Evolutionary conservation across 2,888 invertebrate species (phyloP).

Genomic region (Drosophila anomalata): DNA sequence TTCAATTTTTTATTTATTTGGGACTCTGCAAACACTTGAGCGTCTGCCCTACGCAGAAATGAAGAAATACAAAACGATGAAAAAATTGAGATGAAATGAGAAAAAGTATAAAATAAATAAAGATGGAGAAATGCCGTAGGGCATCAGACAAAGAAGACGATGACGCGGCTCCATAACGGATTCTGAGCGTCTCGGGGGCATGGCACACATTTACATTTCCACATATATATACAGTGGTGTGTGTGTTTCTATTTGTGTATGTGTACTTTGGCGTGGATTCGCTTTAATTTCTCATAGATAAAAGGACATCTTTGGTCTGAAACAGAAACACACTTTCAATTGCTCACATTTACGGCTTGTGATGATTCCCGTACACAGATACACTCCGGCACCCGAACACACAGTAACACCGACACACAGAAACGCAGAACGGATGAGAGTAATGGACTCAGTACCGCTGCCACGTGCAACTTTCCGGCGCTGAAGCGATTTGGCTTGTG

Average conservation of each 20-base stretch:
- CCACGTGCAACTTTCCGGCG: constrained; percentile 41
- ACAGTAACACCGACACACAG: constrained; percentile 7
- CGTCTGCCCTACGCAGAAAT: constrained; percentile 22
- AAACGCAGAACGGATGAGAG: constrained; percentile 18
- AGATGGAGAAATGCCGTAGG: constrained; percentile 38
- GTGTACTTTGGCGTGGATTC: constrained; percentile 24
- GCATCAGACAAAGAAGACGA: constrained; percentile 31
- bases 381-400: constrained; percentile 7
- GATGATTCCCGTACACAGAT: constrained; percentile 25
- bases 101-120: constrained; percentile 19
- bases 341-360: constrained; percentile 36
- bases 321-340: constrained; percentile 39
- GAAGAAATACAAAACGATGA: not conserved
- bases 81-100: constrained; percentile 5
- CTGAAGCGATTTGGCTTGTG: constrained; percentile 51
- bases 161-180: constrained; percentile 35
- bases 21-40: constrained; percentile 10
- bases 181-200: constrained; percentile 16
- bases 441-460: constrained; percentile 30
- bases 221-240: constrained; percentile 1
- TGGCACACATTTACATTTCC: constrained; percentile 38
- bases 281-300: constrained; percentile 41
- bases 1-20: not conserved
- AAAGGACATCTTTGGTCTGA: constrained; percentile 29
- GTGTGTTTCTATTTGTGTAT: not conserved